These are phyloP conservation scores for Paralichthys olivaceus DNA, from an alignment of 2,113 vertebrate species.

Conservation along the genomic window DNA sequence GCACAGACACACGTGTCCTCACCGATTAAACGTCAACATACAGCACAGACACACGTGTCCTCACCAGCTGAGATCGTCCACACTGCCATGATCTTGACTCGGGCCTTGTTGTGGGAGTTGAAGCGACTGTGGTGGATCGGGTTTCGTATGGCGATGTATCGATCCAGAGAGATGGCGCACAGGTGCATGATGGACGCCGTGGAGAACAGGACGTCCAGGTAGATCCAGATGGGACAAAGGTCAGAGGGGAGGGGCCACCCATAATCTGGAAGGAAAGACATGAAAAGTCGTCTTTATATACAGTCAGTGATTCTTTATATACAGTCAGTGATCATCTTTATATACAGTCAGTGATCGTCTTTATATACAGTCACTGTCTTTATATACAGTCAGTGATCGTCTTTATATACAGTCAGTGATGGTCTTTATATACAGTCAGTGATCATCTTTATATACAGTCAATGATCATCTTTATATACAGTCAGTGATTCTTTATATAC, in stretches of 20 bases:
- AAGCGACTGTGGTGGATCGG: conserved; percentile 96
- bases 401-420: no score
- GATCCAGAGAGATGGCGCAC: conserved; percentile 96
- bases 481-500: no score
- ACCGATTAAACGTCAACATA: no score
- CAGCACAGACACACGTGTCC: conserved; percentile 44
- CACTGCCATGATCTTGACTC: conserved; percentile 93
- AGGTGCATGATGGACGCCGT: conserved; percentile 98
- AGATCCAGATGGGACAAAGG: conserved; percentile 95
- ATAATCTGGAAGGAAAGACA: conserved; percentile 82
- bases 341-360: no score
- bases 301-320: background rate
- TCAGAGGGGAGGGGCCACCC: conserved; percentile 90
- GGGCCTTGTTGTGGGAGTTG: conserved; percentile 94
- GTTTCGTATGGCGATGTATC: conserved; percentile 94
- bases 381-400: no score
- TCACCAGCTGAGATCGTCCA: conserved; percentile 97
- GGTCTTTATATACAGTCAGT: no score
- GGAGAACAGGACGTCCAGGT: conserved; percentile 96
- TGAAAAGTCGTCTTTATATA: background rate
- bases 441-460: no score
- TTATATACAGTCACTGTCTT: no score
- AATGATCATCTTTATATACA: no score
- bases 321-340: no score
- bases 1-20: no score